Base-by-base conservation (phyloP, 2,113 vertebrate species). In the Neomonachus schauinslandi region DNA sequence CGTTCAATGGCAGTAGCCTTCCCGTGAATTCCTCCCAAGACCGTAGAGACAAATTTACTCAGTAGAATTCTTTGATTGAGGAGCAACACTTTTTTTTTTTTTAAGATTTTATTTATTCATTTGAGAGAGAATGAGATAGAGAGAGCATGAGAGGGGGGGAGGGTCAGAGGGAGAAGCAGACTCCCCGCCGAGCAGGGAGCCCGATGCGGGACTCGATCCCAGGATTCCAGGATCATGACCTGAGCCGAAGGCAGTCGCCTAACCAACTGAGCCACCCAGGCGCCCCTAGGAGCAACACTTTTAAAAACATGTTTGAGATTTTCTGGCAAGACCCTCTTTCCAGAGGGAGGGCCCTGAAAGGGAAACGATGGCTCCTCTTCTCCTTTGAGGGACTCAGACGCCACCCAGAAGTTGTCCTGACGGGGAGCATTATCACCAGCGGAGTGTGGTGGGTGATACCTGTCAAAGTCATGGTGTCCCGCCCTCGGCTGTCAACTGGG, bases 401-500 rank as follows among this genome's bases (percentile, higher is more conserved):
- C 28, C 76, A 42, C 53, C 21, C 16, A 24, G 59, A 81, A 94
- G 67, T 42, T 19, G 5, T 18, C 21, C 7, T 55, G 77, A 42
- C 0, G 0, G 67, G 51, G 76, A 69, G 65, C 18, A 3, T 51
- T 49, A 6, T 53, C 63, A 55, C 76, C 89, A 12, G n/a, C 4
- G 59, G 22, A 81, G 63, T 74, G 0, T 31, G 42, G 76, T 28
- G 14, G 36, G 36, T 82, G 79, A 92, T 22, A 61, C 69, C 24
- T 0, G 1, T 80, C 36, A 10, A 46, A 89, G 85, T 95, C 95
- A 93, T 10, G 0, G 12, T 49, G 92, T 57, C 85, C 89, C 7
- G 4, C 96, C 95, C 93, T 80, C 6, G 26, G 31, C 39, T 91
- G 81, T 91, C 84, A 91, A 72, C 39, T 71, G 61, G 26, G 53